Evolutionary conservation across 2,113 vertebrate genomes (phyloP), one percentile per base, ranked within the genome.

Genomic region (Actenoides lindsayi): DNA sequence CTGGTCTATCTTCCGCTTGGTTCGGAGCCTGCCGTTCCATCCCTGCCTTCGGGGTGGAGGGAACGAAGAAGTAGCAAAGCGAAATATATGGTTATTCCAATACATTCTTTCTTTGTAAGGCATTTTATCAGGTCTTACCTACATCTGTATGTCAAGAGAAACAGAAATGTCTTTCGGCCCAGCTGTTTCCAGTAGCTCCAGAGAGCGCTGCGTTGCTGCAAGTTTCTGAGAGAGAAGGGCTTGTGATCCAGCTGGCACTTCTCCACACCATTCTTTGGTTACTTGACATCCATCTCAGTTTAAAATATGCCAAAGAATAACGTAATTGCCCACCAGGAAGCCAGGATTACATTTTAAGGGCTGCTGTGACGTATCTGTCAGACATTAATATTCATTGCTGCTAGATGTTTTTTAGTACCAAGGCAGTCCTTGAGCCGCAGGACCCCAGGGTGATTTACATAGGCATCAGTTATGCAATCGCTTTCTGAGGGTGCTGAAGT

Each of bases 361-460:
- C 56, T 50, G 41, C 54, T 57, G 41, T 56, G 48, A 6, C 11
- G 1, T 41, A 33, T 27, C 37, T 70, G 39, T 60, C 69, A 27
- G 50, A 19, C 44, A 11, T 53, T n/a, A 80, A 54, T 82, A 42
- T 54, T 95, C 70, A 31, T 42, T 87, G 80, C 80, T 89, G 44
- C 56, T 42, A 21, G 78, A 50, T 57, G 30, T 16, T 76, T 56
- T 87, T 70, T 30, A 75, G 67, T 64, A 69, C 91, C 91, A 70
- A 92, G 87, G 94, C 95, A 91, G 96, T 83, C 96, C 94, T 91
- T 95, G 90, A 90, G 93, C 93, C 46, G 39, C 8, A 3, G 92
- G 87, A 95, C 92, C 63, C 67, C 88, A 4, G 41, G 30, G 88
- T 69, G 76, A 92, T 73, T 96, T 89, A 62, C 67, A 54, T 42